Evolutionary conservation across 2,797 vertebrate genomes (phyloP), one percentile per base, ranked within the genome.

Genomic region (Melanogrammus aeglefinus): DNA sequence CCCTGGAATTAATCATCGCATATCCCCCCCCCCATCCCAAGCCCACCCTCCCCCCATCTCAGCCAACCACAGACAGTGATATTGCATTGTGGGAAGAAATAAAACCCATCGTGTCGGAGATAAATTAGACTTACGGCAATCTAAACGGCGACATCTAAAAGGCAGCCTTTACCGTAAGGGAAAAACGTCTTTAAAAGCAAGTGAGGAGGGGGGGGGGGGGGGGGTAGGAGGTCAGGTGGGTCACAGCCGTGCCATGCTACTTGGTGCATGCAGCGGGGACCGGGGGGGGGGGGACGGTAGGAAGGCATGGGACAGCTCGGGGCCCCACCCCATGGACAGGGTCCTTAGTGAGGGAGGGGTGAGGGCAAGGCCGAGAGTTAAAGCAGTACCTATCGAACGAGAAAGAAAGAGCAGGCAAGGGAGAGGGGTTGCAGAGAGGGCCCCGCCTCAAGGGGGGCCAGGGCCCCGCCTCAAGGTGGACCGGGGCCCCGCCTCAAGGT

Each of bases 11-110:
- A 90, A 87, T 87, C 83, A 86, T 83, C 76, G 29, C 85, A 69
- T 57, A 36, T 57, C 33, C 5, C 77, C 66, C 31, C 63, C 63
- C 73, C 4, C 33, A n/a, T n/a, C 33, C 78, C 47, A 72, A 71
- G 73, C 33, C 70, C 82, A 13, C 47, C 6, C 38, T 29, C 77
- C 41, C 39, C 74, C n/a, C 77, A 70, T 85, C 82, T 88, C 80
- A 85, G 85, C 87, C 85, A 88, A 81, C 84, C 80, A 90, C 84
- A 87, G 86, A 91, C 83, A 90, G 88, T 91, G 87, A 92, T 90
- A 91, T 86, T 92, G 92, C 87, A 93, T 92, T 84, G 93, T 91
- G 91, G 93, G 90, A 94, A 69, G 63, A 12, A 69, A 69, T 10
- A 13, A 69, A 69, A 24, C 57, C 57, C 57, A 69, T 94, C 77